Evolutionary conservation across 2,797 vertebrate species (phyloP).

Genomic region (Ibycter americanus): DNA sequence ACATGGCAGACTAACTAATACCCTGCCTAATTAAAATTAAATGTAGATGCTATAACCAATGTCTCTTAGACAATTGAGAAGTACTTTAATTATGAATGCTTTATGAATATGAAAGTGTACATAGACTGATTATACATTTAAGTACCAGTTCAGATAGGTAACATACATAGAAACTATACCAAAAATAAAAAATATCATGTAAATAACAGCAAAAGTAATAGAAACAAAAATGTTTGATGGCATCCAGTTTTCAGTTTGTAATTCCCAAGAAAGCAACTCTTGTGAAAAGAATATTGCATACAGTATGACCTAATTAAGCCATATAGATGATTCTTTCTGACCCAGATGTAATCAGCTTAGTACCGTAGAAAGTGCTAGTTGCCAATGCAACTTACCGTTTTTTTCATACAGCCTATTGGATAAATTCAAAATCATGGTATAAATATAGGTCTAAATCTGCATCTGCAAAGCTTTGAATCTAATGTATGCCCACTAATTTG

Average conservation of each 20-base stretch:
- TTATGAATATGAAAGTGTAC: neutral
- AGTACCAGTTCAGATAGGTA: neutral
- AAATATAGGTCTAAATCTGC: conserved; percentile 1
- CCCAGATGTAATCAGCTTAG: neutral
- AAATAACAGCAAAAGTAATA: neutral
- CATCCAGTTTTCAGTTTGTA: neutral
- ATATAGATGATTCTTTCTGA: neutral
- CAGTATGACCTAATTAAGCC: neutral
- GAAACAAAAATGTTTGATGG: neutral
- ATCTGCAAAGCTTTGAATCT: neutral
- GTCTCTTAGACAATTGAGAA: neutral
- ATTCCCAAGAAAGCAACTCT: neutral
- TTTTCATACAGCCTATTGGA: neutral
- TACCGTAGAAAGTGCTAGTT: neutral
- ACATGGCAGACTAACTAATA: neutral
- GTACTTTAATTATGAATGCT: neutral
- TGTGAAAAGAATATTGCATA: neutral
- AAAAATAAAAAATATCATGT: neutral
- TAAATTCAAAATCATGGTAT: neutral
- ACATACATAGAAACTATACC: neutral
- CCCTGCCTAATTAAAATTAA: neutral
- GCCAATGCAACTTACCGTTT: neutral
- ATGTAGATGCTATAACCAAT: accelerated
- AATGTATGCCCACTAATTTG: neutral
- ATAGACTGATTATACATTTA: neutral